These are phyloP conservation scores for Eulemur albifrons DNA, from an alignment of 2,797 vertebrate species.

Conservation along the genomic window DNA sequence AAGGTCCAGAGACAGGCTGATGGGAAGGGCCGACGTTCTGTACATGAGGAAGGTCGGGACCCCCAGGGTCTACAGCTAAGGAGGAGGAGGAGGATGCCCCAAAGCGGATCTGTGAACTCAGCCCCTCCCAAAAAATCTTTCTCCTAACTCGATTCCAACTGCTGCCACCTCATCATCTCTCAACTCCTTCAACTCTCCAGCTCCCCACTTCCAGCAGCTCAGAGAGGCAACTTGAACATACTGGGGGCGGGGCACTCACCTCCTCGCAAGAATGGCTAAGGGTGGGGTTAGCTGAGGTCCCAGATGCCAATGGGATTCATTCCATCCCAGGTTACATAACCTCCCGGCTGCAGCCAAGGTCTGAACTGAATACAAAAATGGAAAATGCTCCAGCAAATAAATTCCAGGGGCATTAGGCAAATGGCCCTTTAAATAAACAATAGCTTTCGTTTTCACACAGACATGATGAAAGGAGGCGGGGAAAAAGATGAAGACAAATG, in stretches of 20 bases:
- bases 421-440: slow-evolving; percentile 71
- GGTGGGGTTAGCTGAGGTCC: neutral
- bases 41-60: neutral
- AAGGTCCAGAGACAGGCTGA: neutral
- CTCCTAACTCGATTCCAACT: neutral
- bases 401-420: slow-evolving; percentile 70
- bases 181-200: neutral
- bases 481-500: neutral
- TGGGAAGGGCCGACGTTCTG: neutral
- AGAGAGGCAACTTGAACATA: neutral
- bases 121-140: neutral
- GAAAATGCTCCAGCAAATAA: slow-evolving; percentile 67
- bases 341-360: slow-evolving; percentile 15
- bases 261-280: neutral
- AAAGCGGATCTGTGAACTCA: neutral
- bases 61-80: neutral
- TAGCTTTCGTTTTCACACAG: slow-evolving; percentile 55
- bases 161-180: neutral
- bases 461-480: neutral
- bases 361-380: slow-evolving; percentile 67
- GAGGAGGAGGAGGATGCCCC: neutral
- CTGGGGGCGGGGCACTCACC: neutral
- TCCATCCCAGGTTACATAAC: slow-evolving; percentile 64
- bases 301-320: slow-evolving; percentile 2
- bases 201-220: neutral